Evolutionary conservation across 2,888 invertebrate species (phyloP).

Genomic region (Amphiduros pacificus): DNA sequence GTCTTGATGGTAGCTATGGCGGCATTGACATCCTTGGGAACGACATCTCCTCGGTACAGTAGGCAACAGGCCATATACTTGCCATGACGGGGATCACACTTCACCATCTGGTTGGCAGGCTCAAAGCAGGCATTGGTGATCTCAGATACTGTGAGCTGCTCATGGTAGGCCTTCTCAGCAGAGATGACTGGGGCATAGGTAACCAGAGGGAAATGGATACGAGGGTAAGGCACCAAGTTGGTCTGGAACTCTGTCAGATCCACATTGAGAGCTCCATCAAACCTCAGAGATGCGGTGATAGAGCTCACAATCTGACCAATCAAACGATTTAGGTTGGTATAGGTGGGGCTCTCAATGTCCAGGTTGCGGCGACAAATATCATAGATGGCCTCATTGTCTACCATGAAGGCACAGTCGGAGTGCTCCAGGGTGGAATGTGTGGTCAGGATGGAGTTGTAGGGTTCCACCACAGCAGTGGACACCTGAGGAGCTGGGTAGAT

Average conservation of each 20-base stretch:
- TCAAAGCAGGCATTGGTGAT: constrained; percentile 3
- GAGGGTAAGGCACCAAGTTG: neutral
- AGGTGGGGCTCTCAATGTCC: constrained; percentile 80
- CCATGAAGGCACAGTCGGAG: constrained; percentile 49
- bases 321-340: constrained; percentile 80
- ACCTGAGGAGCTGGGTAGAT: constrained; percentile 50
- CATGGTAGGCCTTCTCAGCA: constrained; percentile 1
- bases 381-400: constrained; percentile 68
- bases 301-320: constrained; percentile 11
- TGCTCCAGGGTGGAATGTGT: constrained; percentile 52
- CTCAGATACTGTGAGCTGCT: neutral
- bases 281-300: neutral
- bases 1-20: constrained; percentile 1
- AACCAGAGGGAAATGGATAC: neutral
- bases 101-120: constrained; percentile 1
- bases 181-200: neutral
- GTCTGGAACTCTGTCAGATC: neutral
- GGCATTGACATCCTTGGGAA: neutral
- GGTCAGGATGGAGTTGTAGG: constrained; percentile 51
- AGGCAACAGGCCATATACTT: constrained; percentile 2
- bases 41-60: neutral
- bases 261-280: neutral
- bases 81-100: neutral
- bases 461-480: constrained; percentile 50
- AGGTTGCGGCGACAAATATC: constrained; percentile 75